A percentile compares a stretch with the other conserved stretches of the same genome.
These are phyloP conservation scores for Raillietiella orientalis DNA, from an alignment of 2,888 invertebrate genomes.

Conservation along the genomic window DNA sequence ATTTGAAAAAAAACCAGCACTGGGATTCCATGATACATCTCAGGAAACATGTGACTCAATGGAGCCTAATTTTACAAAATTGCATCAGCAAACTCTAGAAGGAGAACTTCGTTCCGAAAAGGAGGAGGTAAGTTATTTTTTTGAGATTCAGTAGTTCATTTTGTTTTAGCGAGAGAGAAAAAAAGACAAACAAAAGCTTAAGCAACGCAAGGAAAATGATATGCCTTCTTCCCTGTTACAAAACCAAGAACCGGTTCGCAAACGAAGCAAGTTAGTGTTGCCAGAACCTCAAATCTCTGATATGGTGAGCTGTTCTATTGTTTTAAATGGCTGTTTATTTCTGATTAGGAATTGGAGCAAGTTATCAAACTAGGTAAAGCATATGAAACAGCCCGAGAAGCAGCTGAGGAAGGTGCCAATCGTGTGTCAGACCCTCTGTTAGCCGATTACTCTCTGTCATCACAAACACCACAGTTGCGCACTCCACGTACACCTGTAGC, in stretches of 20 bases:
- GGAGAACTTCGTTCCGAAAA: constrained; percentile 64
- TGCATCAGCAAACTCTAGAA: constrained; percentile 71
- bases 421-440: constrained; percentile 58
- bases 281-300: constrained; percentile 93
- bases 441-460: constrained; percentile 48
- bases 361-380: constrained; percentile 56
- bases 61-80: constrained; percentile 57
- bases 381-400: constrained; percentile 23
- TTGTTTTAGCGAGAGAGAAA: constrained; percentile 39
- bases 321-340: constrained; percentile 2
- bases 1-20: constrained; percentile 71
- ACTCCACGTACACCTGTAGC: constrained; percentile 58
- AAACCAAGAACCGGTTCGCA: constrained; percentile 58
- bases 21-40: constrained; percentile 82
- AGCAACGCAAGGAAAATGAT: constrained; percentile 81
- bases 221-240: constrained; percentile 63
- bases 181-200: constrained; percentile 80
- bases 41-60: constrained; percentile 58
- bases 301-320: constrained; percentile 16
- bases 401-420: constrained; percentile 50
- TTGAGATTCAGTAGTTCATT: constrained; percentile 5
- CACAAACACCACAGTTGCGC: constrained; percentile 27
- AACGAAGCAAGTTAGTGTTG: constrained; percentile 75
- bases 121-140: constrained; percentile 29
- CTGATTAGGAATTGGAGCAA: constrained; percentile 39